Evolutionary conservation across 2,113 vertebrate genomes (phyloP), one percentile per base, ranked within the genome.

Genomic region (Melanostigma gelatinosum): DNA sequence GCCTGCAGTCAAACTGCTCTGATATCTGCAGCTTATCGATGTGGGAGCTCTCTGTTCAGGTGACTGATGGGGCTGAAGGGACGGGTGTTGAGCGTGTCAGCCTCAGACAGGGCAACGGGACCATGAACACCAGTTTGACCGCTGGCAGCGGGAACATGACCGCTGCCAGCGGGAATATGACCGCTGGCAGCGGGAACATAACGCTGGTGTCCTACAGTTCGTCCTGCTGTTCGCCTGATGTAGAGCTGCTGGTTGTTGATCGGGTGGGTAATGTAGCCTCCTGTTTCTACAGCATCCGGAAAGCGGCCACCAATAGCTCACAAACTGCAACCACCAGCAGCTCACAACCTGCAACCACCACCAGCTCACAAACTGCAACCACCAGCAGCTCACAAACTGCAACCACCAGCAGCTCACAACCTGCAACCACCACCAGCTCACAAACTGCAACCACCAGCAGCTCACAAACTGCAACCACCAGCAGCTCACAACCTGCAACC

Each of bases 241-340:
- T 93, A 66, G 82, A 90, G 82, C 72, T 94, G 36, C 36, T 79
- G 80, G 89, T 72, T 29, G 92, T 92, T 34, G 94, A 94, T 34
- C 61, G 18, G 0, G 93, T 87, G 27, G 93, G 93, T 42, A 94
- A 95, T 2, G 84, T 86, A 0, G 93, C 70, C 22, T 46, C 80
- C 11, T 95, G 94, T 65, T 60, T 38, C 48, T 83, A 69, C 76
- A 93, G 40, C 4, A 64, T 68, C 54, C 42, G 22, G 32, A 8
- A 1, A 40, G 12, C 40, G 0, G 4, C 52, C 20, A 18, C n/a
- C 16, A 40, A 2, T 10, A 50, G 4, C 13, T 4, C 36, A 32
- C 29, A 32, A 32, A 0, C 29, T 32, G 29, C 29, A 32, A 32
- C 29, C 29, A 32, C 29, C 29, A 32, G 3, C 3, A 52, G 4